Base-by-base conservation (phyloP, 2,113 vertebrate species). In the Natator depressus region DNA sequence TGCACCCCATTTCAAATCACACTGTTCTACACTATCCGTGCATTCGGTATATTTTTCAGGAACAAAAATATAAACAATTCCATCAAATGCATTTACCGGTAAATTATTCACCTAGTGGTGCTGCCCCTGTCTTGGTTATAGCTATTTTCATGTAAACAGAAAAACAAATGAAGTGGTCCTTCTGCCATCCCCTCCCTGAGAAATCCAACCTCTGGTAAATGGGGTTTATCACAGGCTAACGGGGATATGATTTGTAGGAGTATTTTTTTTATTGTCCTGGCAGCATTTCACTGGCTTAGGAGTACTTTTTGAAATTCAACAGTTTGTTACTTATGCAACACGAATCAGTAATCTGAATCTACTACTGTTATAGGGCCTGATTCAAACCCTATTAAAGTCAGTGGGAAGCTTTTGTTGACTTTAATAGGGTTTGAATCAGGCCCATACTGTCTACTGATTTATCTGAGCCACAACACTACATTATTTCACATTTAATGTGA, bases 351-450 rank as follows among this genome's bases (percentile, higher is more conserved):
- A 76, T 80, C 59, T 7, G 94, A 95, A 85, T 53, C 50, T 76
- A 76, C 38, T 51, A 2, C 69, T 5, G 35, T 65, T 89, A 87
- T 54, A 46, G 72, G n/a, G 38, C 72, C 38, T 93, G 75, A 80
- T 19, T 38, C 95, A 42, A 3, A 88, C 42, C 85, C 31, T 69
- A 57, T 82, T 93, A 20, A 93, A 88, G 50, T 89, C 81, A 94
- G 27, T 57, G 51, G 27, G 27, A 75, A 87, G 81, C 7, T 89
- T 92, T 62, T 82, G 31, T 83, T 88, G 46, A 87, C 92, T 95
- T 96, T 91, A 83, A 42, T 50, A 89, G 53, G 29, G 16, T 94
- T 57, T 89, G 4, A 2, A 91, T 91, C 57, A 91, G 89, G 53
- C 53, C 78, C 90, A 89, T 79, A 79, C 80, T 46, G 54, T 19